A percentile compares a stretch with the other conserved stretches of the same genome.
Conservation (phyloP, 2,113 vertebrate genomes). For the Malaclemys terrapin region DNA sequence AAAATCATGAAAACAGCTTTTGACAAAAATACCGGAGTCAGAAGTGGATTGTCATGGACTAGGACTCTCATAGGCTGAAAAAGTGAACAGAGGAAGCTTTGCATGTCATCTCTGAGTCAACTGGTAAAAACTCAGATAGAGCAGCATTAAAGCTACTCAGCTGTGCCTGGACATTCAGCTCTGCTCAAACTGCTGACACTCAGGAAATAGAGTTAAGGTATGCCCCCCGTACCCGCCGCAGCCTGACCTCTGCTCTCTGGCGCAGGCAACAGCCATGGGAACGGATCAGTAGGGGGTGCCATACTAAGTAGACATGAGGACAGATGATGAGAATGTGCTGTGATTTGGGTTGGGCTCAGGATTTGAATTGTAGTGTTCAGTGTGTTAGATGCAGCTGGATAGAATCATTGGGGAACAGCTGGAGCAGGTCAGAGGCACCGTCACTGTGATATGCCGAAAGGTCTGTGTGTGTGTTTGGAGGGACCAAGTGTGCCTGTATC, state of each 20-base stretch:
- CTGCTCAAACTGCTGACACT: not conserved
- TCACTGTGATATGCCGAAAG: not conserved
- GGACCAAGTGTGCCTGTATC: not conserved
- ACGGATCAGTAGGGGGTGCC: not conserved
- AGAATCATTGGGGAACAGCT: not conserved
- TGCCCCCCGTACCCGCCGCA: not conserved
- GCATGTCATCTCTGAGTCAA: too few relatives aligned
- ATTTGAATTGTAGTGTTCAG: too few relatives aligned
- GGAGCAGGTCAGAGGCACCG: not conserved
- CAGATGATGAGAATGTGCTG: not conserved
- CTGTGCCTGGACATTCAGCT: not conserved
- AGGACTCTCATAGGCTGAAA: too few relatives aligned
- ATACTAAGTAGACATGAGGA: not conserved
- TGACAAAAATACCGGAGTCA: too few relatives aligned
- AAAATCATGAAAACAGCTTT: too few relatives aligned
- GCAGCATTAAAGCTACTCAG: not conserved
- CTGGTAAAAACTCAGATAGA: too few relatives aligned
- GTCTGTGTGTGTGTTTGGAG: not conserved
- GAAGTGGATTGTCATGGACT: too few relatives aligned
- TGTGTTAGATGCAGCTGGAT: too few relatives aligned
- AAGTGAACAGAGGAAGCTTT: too few relatives aligned
- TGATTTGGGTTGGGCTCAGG: too few relatives aligned
- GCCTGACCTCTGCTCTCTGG: not conserved
- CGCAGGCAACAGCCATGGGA: too few relatives aligned
- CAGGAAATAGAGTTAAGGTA: not conserved